A percentile compares a stretch with the other conserved stretches of the same genome.
Evolutionary conservation across 2,888 invertebrate genomes (phyloP).

Genomic region (Caenorhabditis sp.): DNA sequence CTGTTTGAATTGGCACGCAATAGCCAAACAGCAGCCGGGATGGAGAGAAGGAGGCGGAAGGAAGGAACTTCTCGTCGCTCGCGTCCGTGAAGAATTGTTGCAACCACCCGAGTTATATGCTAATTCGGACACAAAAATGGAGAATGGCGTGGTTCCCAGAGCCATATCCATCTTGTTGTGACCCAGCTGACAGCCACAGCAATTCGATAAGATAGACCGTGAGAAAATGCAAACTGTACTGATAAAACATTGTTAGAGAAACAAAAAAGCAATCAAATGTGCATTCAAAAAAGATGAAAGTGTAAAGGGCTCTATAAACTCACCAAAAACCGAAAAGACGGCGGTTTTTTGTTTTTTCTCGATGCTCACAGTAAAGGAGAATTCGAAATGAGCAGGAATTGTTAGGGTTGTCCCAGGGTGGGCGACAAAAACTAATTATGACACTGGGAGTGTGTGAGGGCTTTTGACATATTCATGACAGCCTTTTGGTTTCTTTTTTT

Average conservation of each 20-base stretch:
- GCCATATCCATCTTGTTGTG: conserved; percentile 41
- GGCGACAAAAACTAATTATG: conserved; percentile 47
- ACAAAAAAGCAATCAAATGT: background rate
- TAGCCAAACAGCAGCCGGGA: conserved; percentile 44
- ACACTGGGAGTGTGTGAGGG: conserved; percentile 17
- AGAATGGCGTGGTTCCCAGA: conserved; percentile 34
- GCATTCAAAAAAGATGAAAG: no score
- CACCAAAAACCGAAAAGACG: no score
- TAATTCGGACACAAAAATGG: conserved; percentile 30
- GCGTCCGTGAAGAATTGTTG: conserved; percentile 13
- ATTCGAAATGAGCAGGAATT: conserved; percentile 6
- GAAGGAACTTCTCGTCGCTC: conserved; percentile 31
- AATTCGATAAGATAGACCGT: conserved; percentile 41
- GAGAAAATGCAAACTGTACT: no score
- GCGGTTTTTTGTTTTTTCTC: background rate
- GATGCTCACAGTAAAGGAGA: background rate
- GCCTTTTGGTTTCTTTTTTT: conserved; percentile 44
- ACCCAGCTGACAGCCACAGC: background rate
- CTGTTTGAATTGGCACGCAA: conserved; percentile 54
- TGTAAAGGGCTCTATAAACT: background rate
- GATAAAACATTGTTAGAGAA: no score
- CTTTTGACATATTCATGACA: conserved; percentile 62
- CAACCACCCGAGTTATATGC: conserved; percentile 49
- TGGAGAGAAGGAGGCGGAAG: conserved; percentile 23
- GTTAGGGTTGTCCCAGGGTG: no score